These are phyloP conservation scores for Odobenus rosmarus DNA, from an alignment of 2,113 vertebrate species.

Conservation along the genomic window DNA sequence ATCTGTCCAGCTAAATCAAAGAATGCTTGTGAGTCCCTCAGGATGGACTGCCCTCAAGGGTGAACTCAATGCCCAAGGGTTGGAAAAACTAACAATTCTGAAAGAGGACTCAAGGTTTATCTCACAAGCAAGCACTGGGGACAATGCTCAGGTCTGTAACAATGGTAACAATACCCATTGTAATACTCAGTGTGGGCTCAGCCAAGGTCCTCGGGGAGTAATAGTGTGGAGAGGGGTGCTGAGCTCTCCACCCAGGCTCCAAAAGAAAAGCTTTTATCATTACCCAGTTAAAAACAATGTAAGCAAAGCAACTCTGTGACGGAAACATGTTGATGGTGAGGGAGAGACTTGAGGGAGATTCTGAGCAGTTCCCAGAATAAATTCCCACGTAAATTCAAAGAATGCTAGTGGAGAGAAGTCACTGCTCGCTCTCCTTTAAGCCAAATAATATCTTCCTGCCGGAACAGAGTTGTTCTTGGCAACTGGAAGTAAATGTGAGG, in stretches of 20 bases:
- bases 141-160: neutral
- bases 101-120: conserved; percentile 45
- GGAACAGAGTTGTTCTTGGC: conserved; percentile 61
- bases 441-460: conserved; percentile 36
- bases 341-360: neutral
- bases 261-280: neutral
- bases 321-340: neutral
- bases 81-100: conserved; percentile 63
- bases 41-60: conserved; percentile 45
- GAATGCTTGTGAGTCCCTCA: conserved; percentile 64
- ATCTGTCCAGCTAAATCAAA: conserved; percentile 53
- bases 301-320: neutral
- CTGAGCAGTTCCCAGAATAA: conserved; percentile 48
- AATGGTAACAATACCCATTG: neutral
- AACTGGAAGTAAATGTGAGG: neutral
- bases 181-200: neutral
- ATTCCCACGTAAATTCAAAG: neutral
- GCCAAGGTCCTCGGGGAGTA: neutral
- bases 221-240: neutral
- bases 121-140: conserved; percentile 41
- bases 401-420: neutral
- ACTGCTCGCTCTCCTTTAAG: neutral
- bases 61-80: conserved; percentile 46
- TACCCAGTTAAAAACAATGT: neutral
- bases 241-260: neutral